Conservation (phyloP, 2,113 vertebrate species). For the pig (Sus scrofa) region DNA sequence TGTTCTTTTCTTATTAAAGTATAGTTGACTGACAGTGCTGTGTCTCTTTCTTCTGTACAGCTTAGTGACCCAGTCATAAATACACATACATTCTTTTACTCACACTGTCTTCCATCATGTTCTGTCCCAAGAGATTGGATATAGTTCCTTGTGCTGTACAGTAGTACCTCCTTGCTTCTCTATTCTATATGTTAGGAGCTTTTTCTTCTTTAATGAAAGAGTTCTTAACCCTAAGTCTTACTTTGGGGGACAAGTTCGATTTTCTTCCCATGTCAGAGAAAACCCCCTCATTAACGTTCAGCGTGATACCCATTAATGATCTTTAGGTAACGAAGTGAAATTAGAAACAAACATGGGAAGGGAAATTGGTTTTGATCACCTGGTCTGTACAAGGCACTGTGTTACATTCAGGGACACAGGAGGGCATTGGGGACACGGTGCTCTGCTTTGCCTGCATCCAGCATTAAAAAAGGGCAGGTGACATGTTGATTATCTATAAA, state of each 20-base stretch:
- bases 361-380: not conserved
- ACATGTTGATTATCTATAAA: not conserved
- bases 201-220: not conserved
- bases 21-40: too few relatives aligned
- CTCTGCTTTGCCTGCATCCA: not conserved
- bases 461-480: not conserved
- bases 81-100: too few relatives aligned
- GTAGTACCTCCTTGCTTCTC: too few relatives aligned
- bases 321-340: not conserved
- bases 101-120: too few relatives aligned
- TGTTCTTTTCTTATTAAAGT: not conserved
- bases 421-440: not conserved
- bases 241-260: not conserved
- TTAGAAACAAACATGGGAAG: not conserved
- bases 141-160: too few relatives aligned
- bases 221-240: slow-evolving; percentile 22
- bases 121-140: too few relatives aligned
- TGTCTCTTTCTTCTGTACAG: too few relatives aligned
- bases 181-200: not conserved
- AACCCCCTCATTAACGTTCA: not conserved
- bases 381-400: not conserved
- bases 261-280: not conserved
- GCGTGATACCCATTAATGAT: not conserved
- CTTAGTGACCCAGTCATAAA: too few relatives aligned
- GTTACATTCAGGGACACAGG: not conserved